Evolutionary conservation across 53 echinoderm and acorn worm genomes (phyloP).

Genomic region (Hippasteria phrygiana): DNA sequence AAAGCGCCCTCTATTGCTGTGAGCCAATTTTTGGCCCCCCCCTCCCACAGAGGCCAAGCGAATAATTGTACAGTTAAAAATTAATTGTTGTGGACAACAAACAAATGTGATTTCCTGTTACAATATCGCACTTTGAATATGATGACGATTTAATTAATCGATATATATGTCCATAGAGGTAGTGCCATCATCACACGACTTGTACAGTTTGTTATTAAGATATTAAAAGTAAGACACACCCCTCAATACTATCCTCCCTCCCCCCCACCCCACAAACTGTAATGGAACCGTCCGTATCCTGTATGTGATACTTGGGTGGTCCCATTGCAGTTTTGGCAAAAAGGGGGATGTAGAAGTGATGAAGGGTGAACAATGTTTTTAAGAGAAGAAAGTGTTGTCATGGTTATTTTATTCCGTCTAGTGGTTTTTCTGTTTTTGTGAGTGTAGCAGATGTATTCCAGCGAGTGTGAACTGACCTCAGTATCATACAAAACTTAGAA

Average conservation of each 20-base stretch:
- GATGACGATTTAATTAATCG: slow-evolving; percentile 23
- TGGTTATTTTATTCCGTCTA: neutral
- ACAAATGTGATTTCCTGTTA: slow-evolving; percentile 25
- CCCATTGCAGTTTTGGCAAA: neutral
- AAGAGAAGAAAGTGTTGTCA: neutral
- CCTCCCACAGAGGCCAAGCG: neutral
- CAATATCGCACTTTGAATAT: neutral
- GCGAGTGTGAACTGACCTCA: too few species aligned
- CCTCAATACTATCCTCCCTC: neutral
- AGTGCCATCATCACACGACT: slow-evolving; percentile 8
- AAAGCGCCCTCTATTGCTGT: neutral
- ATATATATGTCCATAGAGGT: slow-evolving; percentile 17
- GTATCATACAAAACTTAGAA: too few species aligned
- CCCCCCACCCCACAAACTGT: neutral
- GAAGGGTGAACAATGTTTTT: slow-evolving; percentile 41
- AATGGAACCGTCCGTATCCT: slow-evolving; percentile 21
- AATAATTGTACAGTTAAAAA: slow-evolving; percentile 26
- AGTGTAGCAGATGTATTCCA: too few species aligned
- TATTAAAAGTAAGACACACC: slow-evolving; percentile 35
- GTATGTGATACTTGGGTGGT: slow-evolving; percentile 40
- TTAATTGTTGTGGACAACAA: slow-evolving; percentile 3
- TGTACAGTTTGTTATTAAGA: slow-evolving; percentile 62
- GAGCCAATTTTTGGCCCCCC: neutral
- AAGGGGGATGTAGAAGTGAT: slow-evolving; percentile 2
- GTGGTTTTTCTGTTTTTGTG: too few species aligned